Conservation (phyloP, 1,140 invertebrate species). For the Homalodisca vitripennis region DNA sequence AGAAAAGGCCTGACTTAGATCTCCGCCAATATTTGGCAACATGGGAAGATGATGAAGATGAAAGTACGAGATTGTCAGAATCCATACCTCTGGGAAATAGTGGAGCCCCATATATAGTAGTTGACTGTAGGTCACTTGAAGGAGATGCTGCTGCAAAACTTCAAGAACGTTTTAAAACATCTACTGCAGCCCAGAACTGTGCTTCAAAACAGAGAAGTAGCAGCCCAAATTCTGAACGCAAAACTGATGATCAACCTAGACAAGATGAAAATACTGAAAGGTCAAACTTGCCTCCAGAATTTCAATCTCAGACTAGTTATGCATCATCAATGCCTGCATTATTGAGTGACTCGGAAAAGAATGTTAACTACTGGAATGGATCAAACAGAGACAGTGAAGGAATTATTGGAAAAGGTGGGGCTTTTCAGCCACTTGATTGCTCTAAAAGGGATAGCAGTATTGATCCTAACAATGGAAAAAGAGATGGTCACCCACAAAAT, state of each 20-base stretch:
- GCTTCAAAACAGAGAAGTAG: not conserved
- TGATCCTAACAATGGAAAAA: not conserved
- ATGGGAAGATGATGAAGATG: conserved; percentile 31
- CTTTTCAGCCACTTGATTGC: conserved; percentile 24
- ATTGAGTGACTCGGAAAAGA: conserved; percentile 1
- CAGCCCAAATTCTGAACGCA: conserved; percentile 4
- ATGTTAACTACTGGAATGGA: conserved; percentile 9
- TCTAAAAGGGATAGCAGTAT: conserved; percentile 24
- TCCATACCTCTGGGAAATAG: not conserved
- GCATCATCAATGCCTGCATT: not conserved
- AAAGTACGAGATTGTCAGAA: conserved; percentile 17
- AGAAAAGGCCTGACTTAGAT: conserved; percentile 29
- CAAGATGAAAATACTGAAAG: not conserved
- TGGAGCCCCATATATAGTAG: conserved; percentile 20
- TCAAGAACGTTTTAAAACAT: conserved; percentile 26
- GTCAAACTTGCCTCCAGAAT: not conserved
- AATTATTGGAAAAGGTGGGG: conserved; percentile 10
- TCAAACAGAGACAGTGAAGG: conserved; percentile 8
- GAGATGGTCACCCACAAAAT: not conserved
- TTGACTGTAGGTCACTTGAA: conserved; percentile 25
- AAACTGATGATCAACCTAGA: conserved; percentile 2
- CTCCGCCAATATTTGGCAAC: conserved; percentile 30
- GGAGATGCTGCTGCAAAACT: conserved; percentile 20
- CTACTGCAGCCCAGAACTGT: not conserved
- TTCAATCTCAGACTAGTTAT: not conserved